Evolutionary conservation across 2,113 vertebrate species (phyloP), one percentile per base, ranked within the genome.

Genomic region (Phainopepla nitens): DNA sequence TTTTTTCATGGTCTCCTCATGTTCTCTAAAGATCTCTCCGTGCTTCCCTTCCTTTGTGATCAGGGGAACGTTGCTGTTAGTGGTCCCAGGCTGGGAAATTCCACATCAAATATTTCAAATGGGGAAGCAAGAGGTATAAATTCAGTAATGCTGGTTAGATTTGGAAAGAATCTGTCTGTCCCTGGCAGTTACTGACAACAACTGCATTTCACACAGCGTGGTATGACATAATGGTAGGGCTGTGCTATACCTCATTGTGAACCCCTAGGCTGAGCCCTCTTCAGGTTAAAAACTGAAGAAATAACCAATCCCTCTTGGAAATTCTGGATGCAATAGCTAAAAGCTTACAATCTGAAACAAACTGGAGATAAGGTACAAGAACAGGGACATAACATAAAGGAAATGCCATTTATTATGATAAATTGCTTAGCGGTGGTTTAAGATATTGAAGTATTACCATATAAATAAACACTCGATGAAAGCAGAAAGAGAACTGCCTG

Each of bases 391-490:
- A 86, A 68, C 14, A 29, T 58, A 64, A 87, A 93, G 70, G 35
- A 93, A 92, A 62, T 78, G 14, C 9, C 76, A 81, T 81, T 96
- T 95, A 78, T 78, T 89, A 90, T 90, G 79, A 86, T 70, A 80
- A 88, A 94, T 83, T 36, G 31, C 44, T 89, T 61, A 82, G 27
- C 27, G 64, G 85, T 87, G 56, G 60, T 90, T 95, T 80, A 78
- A 88, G 31, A 14, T 77, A 78, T 28, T 66, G 79, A 86, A 75
- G 19, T 86, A 89, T 94, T 90, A 86, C 42, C 87, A 88, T 88
- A 89, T 60, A 96, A 96, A 97, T 88, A 94, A 95, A 94, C n/a
- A 90, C 41, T 56, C 86, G 82, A 89, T 94, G 90, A 93, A 87
- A 94, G n/a, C 58, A 93, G 62, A 93, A 82, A 41, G 71, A 68